Conservation (phyloP, 2,797 vertebrate species). For the Zalophus californianus region DNA sequence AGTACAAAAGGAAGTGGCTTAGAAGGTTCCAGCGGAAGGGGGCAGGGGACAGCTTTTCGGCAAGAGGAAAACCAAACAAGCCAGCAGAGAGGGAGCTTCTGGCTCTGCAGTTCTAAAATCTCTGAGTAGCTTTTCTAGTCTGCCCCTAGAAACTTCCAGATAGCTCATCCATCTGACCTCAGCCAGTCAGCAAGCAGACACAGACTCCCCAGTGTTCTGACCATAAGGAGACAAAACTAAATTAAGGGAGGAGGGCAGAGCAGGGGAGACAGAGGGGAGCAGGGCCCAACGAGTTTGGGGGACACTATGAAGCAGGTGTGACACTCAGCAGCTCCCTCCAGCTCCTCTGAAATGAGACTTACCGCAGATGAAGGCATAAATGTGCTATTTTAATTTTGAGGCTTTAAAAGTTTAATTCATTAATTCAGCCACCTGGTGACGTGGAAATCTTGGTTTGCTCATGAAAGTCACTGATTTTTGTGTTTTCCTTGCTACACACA, state of each 20-base stretch:
- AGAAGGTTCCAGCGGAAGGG: neutral
- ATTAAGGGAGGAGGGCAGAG: accelerated
- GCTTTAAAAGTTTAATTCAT: neutral
- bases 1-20: neutral
- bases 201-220: neutral
- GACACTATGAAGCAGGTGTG: neutral
- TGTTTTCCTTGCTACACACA: neutral
- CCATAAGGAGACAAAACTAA: no score
- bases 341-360: neutral
- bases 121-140: neutral
- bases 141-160: neutral
- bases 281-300: no score
- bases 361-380: neutral
- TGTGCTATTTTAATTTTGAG: neutral
- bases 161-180: neutral
- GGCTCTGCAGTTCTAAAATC: neutral
- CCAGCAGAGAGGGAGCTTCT: neutral
- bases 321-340: no score
- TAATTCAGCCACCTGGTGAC: neutral
- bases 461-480: neutral
- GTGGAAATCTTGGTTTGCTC: neutral
- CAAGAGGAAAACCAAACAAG: neutral
- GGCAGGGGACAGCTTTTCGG: neutral
- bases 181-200: neutral
- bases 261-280: accelerated